Evolutionary conservation across 2,797 vertebrate genomes (phyloP).

Genomic region (Enteromius viviparus): DNA sequence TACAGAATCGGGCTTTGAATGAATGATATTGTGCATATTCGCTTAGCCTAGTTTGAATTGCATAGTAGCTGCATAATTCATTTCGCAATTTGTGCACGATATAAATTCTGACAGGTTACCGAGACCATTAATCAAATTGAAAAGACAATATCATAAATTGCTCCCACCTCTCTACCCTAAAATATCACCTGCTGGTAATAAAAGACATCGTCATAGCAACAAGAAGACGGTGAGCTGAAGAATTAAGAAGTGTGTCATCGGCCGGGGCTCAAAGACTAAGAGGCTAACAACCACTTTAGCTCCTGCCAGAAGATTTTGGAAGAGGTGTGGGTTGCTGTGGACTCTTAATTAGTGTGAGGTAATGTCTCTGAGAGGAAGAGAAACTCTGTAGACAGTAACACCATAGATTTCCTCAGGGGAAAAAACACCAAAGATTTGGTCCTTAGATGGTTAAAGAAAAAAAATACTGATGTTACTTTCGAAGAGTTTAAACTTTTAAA

Average conservation of each 20-base stretch:
- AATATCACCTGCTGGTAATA: conserved; percentile 11
- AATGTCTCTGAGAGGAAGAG: neutral
- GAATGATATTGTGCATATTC: neutral
- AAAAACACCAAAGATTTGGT: neutral
- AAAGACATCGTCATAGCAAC: conserved; percentile 64
- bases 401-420: neutral
- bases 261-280: neutral
- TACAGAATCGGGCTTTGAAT: neutral
- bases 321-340: neutral
- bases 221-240: conserved; percentile 21
- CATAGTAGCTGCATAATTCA: neutral
- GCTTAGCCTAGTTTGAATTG: conserved; percentile 19
- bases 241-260: conserved; percentile 44
- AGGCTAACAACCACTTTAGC: conserved; percentile 12
- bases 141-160: conserved; percentile 23
- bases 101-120: neutral
- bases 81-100: conserved; percentile 5
- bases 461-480: too few relatives aligned
- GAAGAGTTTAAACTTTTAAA: neutral
- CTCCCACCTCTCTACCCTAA: conserved; percentile 22
- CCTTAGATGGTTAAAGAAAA: neutral
- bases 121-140: conserved; percentile 6
- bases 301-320: conserved; percentile 8
- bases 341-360: conserved; percentile 6
- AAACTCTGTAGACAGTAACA: neutral